Conservation (phyloP, 2,113 vertebrate genomes). For the Ophthalmolycus amberensis region DNA sequence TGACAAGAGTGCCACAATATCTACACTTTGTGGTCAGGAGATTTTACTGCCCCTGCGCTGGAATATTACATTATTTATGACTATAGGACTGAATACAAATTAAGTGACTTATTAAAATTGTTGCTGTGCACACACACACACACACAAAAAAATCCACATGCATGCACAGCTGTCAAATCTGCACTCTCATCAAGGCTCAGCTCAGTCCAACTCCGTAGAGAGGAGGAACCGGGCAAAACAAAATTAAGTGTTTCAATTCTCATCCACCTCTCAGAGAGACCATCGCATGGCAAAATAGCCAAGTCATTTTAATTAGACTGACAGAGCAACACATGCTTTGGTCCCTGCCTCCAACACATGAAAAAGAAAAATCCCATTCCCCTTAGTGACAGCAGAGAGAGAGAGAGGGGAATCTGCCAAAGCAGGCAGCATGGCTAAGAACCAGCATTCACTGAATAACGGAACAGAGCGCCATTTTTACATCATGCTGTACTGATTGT, state of each 20-base stretch:
- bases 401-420: constrained; percentile 55
- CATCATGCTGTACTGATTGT: constrained; percentile 62
- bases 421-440: constrained; percentile 59
- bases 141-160: constrained; percentile 15
- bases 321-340: constrained; percentile 65
- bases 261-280: constrained; percentile 64
- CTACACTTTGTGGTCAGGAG: constrained; percentile 54
- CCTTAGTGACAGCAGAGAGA: constrained; percentile 46
- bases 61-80: constrained; percentile 64
- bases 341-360: constrained; percentile 61
- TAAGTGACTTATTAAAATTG: constrained; percentile 58
- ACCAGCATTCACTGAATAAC: constrained; percentile 59
- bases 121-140: constrained; percentile 2
- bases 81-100: constrained; percentile 60
- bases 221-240: constrained; percentile 55
- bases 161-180: constrained; percentile 64
- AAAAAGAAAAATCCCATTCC: constrained; percentile 64
- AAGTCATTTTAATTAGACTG: constrained; percentile 78
- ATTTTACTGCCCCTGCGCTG: constrained; percentile 49
- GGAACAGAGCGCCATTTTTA: constrained; percentile 52
- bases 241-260: constrained; percentile 75
- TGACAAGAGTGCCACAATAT: constrained; percentile 42
- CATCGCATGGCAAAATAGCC: constrained; percentile 67
- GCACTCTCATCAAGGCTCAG: constrained; percentile 60
- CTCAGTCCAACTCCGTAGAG: constrained; percentile 64